Evolutionary conservation across 2,797 vertebrate genomes (phyloP).

Genomic region (Thaleichthys pacificus): DNA sequence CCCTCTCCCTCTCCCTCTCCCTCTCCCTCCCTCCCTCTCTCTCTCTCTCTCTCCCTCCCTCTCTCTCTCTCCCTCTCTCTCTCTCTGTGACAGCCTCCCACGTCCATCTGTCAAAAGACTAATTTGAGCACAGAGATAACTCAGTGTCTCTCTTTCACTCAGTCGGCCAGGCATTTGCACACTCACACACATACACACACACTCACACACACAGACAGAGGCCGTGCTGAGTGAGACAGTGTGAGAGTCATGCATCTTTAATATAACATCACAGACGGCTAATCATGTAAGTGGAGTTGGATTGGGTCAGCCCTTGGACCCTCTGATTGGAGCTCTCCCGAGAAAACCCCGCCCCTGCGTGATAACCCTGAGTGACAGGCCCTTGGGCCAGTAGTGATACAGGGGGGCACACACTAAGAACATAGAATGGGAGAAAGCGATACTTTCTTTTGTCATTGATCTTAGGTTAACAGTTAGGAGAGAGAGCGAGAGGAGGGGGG

Average conservation of each 20-base stretch:
- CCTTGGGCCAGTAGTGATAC: constrained; percentile 1
- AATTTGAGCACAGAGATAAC: constrained; percentile 61
- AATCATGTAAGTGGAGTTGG: constrained; percentile 73
- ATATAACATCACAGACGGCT: constrained; percentile 75
- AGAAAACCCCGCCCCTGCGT: constrained; percentile 3
- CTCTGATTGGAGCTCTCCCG: constrained; percentile 24
- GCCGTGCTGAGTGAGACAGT: constrained; percentile 69
- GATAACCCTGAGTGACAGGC: constrained; percentile 10
- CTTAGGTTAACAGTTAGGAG: neutral
- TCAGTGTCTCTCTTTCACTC: constrained; percentile 30
- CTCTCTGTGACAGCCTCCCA: constrained; percentile 77
- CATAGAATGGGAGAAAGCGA: constrained; percentile 9
- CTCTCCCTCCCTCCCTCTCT: constrained; percentile 23
- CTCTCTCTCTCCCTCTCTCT: constrained; percentile 61
- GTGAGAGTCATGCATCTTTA: constrained; percentile 78
- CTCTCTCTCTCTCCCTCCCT: constrained; percentile 8
- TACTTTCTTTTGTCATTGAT: neutral
- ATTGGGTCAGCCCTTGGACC: constrained; percentile 25
- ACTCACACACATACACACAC: constrained; percentile 20
- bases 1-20: constrained; percentile 67
- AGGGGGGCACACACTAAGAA: constrained; percentile 22
- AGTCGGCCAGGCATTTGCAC: constrained; percentile 9
- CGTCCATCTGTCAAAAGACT: constrained; percentile 79
- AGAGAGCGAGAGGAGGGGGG: constrained; percentile 12
- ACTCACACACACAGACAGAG: constrained; percentile 30